Evolutionary conservation across 2,113 vertebrate species (phyloP).

Genomic region (Labeo rohita): DNA sequence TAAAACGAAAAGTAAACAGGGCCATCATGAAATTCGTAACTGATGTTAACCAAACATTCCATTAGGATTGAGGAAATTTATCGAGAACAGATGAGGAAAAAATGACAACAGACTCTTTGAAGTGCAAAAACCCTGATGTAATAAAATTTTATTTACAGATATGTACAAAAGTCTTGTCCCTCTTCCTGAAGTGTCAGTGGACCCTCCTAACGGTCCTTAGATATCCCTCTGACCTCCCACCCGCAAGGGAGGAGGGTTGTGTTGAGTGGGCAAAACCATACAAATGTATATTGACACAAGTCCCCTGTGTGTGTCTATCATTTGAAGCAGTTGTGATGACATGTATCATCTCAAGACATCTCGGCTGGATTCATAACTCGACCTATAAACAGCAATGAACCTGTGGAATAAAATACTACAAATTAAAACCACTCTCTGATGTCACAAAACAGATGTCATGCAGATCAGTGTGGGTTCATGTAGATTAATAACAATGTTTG

Average conservation of each 20-base stretch:
- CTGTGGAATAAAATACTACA: conserved; percentile 65
- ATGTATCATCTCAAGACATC: conserved; percentile 32
- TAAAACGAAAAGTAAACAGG: too few relatives aligned
- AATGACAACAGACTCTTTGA: conserved; percentile 31
- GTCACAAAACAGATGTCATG: not conserved
- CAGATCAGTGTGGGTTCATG: not conserved
- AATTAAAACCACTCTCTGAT: not conserved
- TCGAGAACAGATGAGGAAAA: conserved; percentile 7
- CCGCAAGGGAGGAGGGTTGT: not conserved
- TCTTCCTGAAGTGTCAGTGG: conserved; percentile 66
- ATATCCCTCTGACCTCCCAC: conserved; percentile 63
- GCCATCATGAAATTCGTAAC: not conserved
- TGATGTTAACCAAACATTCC: not conserved
- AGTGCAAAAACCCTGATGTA: conserved; percentile 65
- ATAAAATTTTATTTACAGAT: conserved; percentile 80
- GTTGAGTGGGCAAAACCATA: not conserved
- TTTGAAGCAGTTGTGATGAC: not conserved
- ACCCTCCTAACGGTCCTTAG: conserved; percentile 61
- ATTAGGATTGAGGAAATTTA: not conserved
- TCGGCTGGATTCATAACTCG: conserved; percentile 84
- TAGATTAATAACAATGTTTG: not conserved
- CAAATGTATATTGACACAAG: not conserved
- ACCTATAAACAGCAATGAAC: conserved; percentile 86
- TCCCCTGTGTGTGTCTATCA: not conserved
- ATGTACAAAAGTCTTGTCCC: conserved; percentile 74